A percentile compares a stretch with the other conserved stretches of the same genome.
Evolutionary conservation across 2,797 vertebrate genomes (phyloP).

Genomic region (Leptatherina wallacei): DNA sequence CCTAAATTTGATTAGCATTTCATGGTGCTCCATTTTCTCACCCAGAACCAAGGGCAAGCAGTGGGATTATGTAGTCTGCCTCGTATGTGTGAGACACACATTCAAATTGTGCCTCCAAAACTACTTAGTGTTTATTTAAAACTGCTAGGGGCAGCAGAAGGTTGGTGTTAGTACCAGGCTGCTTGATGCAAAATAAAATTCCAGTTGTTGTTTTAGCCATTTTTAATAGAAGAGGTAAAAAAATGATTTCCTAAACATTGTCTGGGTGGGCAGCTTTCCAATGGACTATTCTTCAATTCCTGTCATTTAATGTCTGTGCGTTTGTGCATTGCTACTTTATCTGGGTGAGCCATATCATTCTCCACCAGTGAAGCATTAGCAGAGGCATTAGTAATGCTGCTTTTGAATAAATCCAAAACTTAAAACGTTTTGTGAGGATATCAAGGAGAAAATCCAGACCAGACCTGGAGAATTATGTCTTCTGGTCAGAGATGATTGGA

Average conservation of each 20-base stretch:
- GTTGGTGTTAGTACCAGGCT: neutral
- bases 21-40: constrained; percentile 60
- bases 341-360: neutral
- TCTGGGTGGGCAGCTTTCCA: neutral
- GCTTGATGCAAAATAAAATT: neutral
- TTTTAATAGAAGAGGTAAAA: neutral
- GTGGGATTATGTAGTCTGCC: constrained; percentile 44
- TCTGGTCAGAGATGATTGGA: neutral
- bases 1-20: constrained; percentile 79
- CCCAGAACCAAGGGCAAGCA: constrained; percentile 61
- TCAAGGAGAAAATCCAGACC: neutral
- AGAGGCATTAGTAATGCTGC: too few species aligned
- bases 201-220: constrained; percentile 1
- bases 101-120: constrained; percentile 40
- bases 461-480: neutral
- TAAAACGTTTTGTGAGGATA: neutral
- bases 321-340: neutral
- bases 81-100: constrained; percentile 28
- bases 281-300: neutral
- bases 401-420: neutral
- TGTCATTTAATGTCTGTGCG: neutral
- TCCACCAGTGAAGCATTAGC: too few species aligned
- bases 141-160: neutral
- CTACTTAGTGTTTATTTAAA: constrained; percentile 39
- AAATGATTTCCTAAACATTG: neutral